phyloP scores from a whole-genome alignment of 2,113 vertebrate genomes.

The Halcyon senegalensis region DNA sequence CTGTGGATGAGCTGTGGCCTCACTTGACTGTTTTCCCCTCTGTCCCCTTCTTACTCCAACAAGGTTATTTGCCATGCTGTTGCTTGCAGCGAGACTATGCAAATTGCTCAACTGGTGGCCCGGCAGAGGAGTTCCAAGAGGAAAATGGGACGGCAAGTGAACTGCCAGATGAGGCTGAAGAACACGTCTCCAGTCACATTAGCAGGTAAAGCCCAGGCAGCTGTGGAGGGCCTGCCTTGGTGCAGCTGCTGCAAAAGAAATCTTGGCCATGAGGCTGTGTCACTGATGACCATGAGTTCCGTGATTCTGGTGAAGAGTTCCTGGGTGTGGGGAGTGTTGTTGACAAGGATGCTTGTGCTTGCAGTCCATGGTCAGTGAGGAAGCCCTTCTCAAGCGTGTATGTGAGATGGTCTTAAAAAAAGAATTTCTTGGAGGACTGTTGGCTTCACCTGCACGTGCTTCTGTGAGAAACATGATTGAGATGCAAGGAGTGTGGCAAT shows the following conservation, averaged over 20 bases:
- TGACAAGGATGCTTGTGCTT: background rate
- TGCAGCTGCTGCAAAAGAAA: background rate
- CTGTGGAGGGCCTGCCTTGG: background rate
- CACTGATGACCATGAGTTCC: fast-evolving
- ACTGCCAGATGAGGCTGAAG: slow-evolving; percentile 88
- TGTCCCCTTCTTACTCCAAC: background rate
- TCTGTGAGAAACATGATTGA: background rate
- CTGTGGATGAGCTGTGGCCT: background rate
- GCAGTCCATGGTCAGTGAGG: background rate
- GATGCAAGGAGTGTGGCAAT: background rate
- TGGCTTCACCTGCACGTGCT: background rate
- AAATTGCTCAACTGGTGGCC: slow-evolving; percentile 89
- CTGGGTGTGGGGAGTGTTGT: background rate
- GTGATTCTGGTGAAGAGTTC: background rate
- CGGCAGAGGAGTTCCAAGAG: slow-evolving; percentile 86
- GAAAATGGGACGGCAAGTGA: slow-evolving; percentile 82
- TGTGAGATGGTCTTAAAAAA: background rate
- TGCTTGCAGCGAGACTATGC: slow-evolving; percentile 82
- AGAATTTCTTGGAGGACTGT: fast-evolving
- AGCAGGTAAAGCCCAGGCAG: slow-evolving; percentile 73
- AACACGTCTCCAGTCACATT: slow-evolving; percentile 76
- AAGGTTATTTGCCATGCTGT: slow-evolving; percentile 86
- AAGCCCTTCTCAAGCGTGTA: fast-evolving
- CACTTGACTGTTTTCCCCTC: background rate
- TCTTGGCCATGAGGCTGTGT: background rate